These are phyloP conservation scores for Morelia viridis DNA, from an alignment of 2,797 vertebrate genomes.

Conservation along the genomic window DNA sequence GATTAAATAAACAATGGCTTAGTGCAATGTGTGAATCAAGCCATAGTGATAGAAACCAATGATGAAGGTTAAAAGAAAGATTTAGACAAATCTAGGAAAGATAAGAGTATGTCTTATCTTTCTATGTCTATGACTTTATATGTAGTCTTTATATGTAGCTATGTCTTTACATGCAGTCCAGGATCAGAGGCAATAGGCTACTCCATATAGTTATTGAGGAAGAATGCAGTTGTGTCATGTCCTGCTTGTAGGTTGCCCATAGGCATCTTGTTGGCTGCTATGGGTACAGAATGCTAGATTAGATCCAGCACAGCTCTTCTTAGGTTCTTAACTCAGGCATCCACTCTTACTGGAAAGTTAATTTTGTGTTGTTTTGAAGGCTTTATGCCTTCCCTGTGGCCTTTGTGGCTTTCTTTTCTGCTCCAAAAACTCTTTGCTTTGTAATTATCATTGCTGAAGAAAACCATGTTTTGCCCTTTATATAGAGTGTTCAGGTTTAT, in stretches of 20 bases:
- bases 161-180: background rate
- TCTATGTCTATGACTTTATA: too few relatives aligned
- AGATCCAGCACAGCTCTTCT: background rate
- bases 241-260: background rate
- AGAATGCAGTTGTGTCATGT: background rate
- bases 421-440: background rate
- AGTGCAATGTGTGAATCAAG: background rate
- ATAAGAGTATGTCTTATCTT: background rate
- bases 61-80: background rate
- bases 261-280: background rate
- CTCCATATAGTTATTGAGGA: background rate
- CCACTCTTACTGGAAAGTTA: background rate
- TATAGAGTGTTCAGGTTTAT: background rate
- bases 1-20: background rate
- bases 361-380: background rate
- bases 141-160: background rate
- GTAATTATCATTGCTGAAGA: conserved; percentile 29
- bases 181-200: background rate
- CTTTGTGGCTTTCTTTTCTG: background rate
- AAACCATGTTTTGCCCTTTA: background rate
- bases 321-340: background rate
- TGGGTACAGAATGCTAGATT: background rate
- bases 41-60: background rate
- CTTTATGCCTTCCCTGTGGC: rapidly evolving
- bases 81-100: background rate